These are phyloP conservation scores for Chionomys nivalis DNA, from an alignment of 2,113 vertebrate species.

Conservation along the genomic window DNA sequence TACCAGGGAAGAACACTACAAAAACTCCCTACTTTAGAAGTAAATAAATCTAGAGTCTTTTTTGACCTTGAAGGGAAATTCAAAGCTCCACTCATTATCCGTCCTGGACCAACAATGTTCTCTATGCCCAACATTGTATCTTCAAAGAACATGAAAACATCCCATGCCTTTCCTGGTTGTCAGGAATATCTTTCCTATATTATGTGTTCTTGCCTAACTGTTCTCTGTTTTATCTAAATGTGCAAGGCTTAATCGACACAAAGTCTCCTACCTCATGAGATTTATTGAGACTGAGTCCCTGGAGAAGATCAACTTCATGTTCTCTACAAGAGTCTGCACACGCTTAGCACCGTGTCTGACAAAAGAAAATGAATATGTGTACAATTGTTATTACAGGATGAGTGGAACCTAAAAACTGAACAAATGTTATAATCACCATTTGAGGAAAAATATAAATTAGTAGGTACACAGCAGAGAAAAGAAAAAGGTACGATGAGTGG, in stretches of 20 bases:
- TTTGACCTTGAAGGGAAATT: not conserved
- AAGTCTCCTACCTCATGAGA: not conserved
- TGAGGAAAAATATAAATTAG: not conserved
- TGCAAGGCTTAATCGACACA: not conserved
- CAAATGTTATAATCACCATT: not conserved
- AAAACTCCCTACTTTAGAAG: not conserved
- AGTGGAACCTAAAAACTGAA: not conserved
- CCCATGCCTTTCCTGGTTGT: not conserved
- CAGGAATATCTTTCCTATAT: not conserved
- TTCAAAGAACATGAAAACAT: not conserved
- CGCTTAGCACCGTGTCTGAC: no score
- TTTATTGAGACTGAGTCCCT: not conserved
- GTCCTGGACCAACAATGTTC: not conserved
- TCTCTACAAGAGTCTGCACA: not conserved
- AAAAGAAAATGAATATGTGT: not conserved
- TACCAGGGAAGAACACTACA: not conserved
- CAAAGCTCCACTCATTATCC: not conserved
- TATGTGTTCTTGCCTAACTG: not conserved
- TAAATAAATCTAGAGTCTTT: not conserved
- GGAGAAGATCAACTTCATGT: not conserved
- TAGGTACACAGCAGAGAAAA: not conserved
- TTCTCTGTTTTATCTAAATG: not conserved
- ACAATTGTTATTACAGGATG: constrained; percentile 1
- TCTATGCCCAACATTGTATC: not conserved
- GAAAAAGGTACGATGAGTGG: not conserved